A percentile compares a stretch with the other conserved stretches of the same genome.
Conservation (phyloP, 1,140 invertebrate genomes). For the Aphaenogaster ashmeadi region DNA sequence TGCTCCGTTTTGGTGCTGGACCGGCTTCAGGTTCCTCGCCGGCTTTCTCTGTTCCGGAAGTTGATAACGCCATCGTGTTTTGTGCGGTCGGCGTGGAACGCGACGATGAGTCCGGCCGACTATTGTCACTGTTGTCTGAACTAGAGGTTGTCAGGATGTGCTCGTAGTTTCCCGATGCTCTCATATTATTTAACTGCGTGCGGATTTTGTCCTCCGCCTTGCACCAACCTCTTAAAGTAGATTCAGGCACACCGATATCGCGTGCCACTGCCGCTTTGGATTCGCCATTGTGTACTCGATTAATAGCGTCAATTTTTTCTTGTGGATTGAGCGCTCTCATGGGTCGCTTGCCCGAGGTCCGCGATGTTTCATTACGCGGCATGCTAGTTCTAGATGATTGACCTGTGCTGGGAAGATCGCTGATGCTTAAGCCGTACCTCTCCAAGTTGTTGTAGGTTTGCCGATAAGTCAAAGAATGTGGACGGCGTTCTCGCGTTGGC, state of each 20-base stretch:
- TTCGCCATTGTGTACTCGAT: slow-evolving; percentile 93
- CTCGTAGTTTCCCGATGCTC: slow-evolving; percentile 83
- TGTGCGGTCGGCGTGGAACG: neutral
- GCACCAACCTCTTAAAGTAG: slow-evolving; percentile 94
- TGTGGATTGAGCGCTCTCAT: slow-evolving; percentile 90
- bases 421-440: neutral
- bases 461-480: neutral
- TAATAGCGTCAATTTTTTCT: slow-evolving; percentile 93
- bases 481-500: neutral
- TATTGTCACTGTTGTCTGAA: neutral
- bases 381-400: neutral
- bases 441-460: neutral
- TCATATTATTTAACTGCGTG: slow-evolving; percentile 89
- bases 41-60: neutral
- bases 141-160: neutral
- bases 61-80: neutral
- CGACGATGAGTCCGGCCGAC: neutral
- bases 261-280: slow-evolving; percentile 94
- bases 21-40: neutral
- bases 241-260: slow-evolving; percentile 94
- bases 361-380: slow-evolving; percentile 65
- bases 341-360: slow-evolving; percentile 89
- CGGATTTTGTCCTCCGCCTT: slow-evolving; percentile 93
- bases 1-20: neutral
- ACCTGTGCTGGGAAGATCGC: neutral